Base-by-base conservation (phyloP, 2,113 vertebrate genomes). In the Vimba vimba region DNA sequence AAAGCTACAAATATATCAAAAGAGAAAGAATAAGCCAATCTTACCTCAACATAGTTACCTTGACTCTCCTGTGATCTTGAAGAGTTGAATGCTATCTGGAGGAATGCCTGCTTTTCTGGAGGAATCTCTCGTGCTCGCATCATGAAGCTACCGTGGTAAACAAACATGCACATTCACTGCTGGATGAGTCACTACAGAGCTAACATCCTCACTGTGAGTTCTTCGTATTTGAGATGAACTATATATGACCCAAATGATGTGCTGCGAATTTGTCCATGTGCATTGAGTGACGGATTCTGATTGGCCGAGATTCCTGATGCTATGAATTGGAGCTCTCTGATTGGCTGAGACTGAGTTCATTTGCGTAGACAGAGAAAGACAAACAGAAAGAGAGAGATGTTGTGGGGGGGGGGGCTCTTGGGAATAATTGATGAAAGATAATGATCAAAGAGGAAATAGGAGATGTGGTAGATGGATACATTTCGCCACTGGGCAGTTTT, bases 191-290 rank as follows among this genome's bases (percentile, higher is more conserved):
- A 92, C 91, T 93, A 91, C 91, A 90, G 91, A 84, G 89, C 93
- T 88, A 92, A 91, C 91, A 93, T 93, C 93, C 92, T 90, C 89
- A 89, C 90, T 94, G 93, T 93, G 92, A 93, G 92, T 93, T 94
- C 93, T 90, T 91, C 93, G 89, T 92, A 93, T 93, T 95, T 86
- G 92, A 94, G 94, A 94, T 96, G 94, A 96, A 96, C 95, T 96
- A 95, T 96, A 96, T 96, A 95, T 95, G 95, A 95, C 95, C 94
- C 92, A 94, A 92, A 94, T 96, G 95, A 96, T 94, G 94, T 94
- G 95, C 95, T 93, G 94, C 92, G 94, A 92, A 93, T 94, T 93
- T 89, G 91, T 92, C 95, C 94, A 95, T 93, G 95, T 95, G 95
- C 92, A 91, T 90, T 45, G 88, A 90, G 93, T 91, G 91, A 88